Evolutionary conservation across 2,888 invertebrate genomes (phyloP).

Genomic region (Nasonovia ribisnigri): DNA sequence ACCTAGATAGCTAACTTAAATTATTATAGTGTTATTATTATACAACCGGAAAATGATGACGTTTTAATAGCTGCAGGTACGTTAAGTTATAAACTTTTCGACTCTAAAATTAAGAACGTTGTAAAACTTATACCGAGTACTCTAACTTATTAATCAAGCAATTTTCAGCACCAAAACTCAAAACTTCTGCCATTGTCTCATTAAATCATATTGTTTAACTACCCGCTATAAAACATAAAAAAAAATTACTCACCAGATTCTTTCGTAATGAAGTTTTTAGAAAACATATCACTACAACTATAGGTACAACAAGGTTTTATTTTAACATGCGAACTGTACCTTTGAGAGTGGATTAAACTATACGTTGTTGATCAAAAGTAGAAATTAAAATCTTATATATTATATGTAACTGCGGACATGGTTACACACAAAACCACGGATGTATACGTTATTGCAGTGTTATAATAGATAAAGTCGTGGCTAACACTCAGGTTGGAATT

Average conservation of each 20-base stretch:
- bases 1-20: background rate
- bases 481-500: background rate
- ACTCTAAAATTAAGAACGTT: conserved; percentile 18
- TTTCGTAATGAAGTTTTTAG: background rate
- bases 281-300: too few species aligned
- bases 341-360: background rate
- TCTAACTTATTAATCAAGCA: conserved; percentile 8
- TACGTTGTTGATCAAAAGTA: background rate
- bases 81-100: conserved; percentile 5
- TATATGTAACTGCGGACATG: background rate
- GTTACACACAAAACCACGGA: too few species aligned
- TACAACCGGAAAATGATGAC: background rate
- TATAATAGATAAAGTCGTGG: accelerated
- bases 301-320: too few species aligned
- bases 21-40: background rate
- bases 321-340: too few species aligned
- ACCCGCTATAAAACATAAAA: background rate
- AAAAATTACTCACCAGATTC: background rate
- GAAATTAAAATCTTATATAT: background rate
- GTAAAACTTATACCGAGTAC: conserved; percentile 26
- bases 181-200: background rate
- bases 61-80: conserved; percentile 18
- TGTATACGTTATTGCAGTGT: background rate
- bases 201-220: background rate
- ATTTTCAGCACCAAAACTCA: conserved; percentile 9